These are phyloP conservation scores for Zoanthus sociatus DNA, from an alignment of 92 coral and sea anemone genomes.

Conservation along the genomic window DNA sequence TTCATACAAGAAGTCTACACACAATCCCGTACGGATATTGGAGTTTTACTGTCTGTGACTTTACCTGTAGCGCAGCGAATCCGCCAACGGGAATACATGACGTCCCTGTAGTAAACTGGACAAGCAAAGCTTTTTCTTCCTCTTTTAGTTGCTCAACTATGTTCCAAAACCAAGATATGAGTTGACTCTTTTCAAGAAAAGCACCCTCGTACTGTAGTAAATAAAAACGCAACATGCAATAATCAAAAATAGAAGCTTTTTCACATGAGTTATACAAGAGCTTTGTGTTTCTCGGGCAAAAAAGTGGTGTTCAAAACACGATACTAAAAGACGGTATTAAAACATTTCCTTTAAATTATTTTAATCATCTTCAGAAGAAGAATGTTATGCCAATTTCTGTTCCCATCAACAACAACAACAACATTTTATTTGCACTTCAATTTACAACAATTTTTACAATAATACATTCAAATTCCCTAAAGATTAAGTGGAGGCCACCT, in stretches of 20 bases:
- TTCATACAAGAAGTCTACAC: background rate
- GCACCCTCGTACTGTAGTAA: conserved; percentile 49
- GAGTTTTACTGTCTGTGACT: background rate
- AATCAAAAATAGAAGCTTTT: background rate
- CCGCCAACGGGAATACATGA: conserved; percentile 97
- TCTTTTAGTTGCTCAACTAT: conserved; percentile 80
- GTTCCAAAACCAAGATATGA: conserved; percentile 91
- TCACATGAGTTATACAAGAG: too few relatives aligned
- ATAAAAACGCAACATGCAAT: background rate
- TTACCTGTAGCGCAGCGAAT: conserved; percentile 86
- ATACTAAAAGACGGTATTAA: too few relatives aligned
- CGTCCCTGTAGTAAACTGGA: conserved; percentile 93
- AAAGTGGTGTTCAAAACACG: too few relatives aligned
- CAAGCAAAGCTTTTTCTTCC: conserved; percentile 90
- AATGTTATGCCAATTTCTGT: too few relatives aligned
- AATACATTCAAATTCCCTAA: too few relatives aligned
- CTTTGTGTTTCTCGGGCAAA: too few relatives aligned
- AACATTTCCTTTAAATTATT: too few relatives aligned
- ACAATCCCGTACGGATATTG: background rate
- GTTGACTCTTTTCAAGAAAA: conserved; percentile 34
- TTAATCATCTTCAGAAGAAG: too few relatives aligned
- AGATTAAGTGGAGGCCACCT: too few relatives aligned
- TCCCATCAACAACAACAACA: too few relatives aligned
- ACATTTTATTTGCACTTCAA: too few relatives aligned
- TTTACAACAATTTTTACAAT: too few relatives aligned